Evolutionary conservation across 2,113 vertebrate species (phyloP).

Genomic region (Leptodactylus fuscus): DNA sequence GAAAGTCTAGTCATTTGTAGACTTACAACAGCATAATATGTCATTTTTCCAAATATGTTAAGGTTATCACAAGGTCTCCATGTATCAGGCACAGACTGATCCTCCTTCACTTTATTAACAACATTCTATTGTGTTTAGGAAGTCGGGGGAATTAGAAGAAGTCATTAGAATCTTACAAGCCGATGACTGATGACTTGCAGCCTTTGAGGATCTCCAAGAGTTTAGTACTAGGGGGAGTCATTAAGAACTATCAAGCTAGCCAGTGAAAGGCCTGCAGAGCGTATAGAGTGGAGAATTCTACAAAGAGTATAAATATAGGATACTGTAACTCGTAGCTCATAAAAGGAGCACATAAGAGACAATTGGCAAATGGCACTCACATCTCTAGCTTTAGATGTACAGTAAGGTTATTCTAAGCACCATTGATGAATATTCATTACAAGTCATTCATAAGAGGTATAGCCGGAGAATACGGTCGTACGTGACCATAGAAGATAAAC

Average conservation of each 20-base stretch:
- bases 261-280: neutral
- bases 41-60: constrained; percentile 52
- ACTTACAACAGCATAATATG: constrained; percentile 43
- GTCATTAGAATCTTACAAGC: constrained; percentile 31
- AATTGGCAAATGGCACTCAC: too few relatives aligned
- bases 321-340: too few relatives aligned
- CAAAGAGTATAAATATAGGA: too few relatives aligned
- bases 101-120: constrained; percentile 44
- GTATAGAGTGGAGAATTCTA: too few relatives aligned
- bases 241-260: neutral
- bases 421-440: too few relatives aligned
- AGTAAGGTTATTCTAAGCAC: too few relatives aligned
- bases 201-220: constrained; percentile 6
- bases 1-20: constrained; percentile 45
- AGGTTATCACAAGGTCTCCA: constrained; percentile 56
- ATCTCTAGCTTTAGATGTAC: too few relatives aligned
- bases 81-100: constrained; percentile 53
- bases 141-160: constrained; percentile 36
- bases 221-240: neutral
- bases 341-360: too few relatives aligned
- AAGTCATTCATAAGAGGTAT: too few relatives aligned
- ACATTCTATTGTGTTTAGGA: constrained; percentile 49
- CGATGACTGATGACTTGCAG: constrained; percentile 49
- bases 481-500: too few relatives aligned
- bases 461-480: too few relatives aligned